Conservation (phyloP, 2,888 invertebrate genomes). For the Panorpa germanica region DNA sequence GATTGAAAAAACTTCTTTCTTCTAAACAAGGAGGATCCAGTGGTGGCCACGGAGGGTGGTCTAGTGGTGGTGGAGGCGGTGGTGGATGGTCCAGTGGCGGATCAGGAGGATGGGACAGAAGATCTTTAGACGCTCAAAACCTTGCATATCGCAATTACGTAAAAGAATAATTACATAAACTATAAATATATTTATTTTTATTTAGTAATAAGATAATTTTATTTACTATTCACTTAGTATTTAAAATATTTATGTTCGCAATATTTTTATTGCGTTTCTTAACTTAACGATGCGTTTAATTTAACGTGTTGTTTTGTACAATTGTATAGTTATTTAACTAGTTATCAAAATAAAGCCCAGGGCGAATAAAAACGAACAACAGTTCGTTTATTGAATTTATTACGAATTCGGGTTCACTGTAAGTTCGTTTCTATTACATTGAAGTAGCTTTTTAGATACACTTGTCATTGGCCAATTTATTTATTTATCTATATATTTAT, state of each 20-base stretch:
- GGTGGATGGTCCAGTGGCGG: conserved; percentile 26
- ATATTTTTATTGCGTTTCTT: conserved; percentile 6
- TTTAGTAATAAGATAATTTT: conserved; percentile 4
- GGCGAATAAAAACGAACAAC: conserved; percentile 13
- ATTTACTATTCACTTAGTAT: background rate
- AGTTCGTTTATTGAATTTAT: too few species aligned
- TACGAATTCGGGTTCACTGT: too few species aligned
- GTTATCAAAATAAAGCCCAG: conserved; percentile 11
- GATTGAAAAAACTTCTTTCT: conserved; percentile 59
- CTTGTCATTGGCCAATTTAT: too few species aligned
- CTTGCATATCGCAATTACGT: conserved; percentile 51
- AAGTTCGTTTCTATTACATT: too few species aligned
- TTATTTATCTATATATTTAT: too few species aligned
- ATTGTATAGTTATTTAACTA: conserved; percentile 14
- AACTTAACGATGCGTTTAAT: conserved; percentile 11
- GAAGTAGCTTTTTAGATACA: too few species aligned
- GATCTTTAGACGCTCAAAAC: conserved; percentile 41
- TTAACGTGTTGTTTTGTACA: conserved; percentile 12
- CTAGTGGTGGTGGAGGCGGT: conserved; percentile 30
- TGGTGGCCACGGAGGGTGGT: conserved; percentile 28
- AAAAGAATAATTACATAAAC: conserved; percentile 20
- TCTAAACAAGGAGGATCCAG: conserved; percentile 40
- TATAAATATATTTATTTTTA: conserved; percentile 8
- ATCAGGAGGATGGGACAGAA: conserved; percentile 49
- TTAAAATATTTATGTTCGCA: conserved; percentile 2